phyloP scores from a whole-genome alignment of 2,888 invertebrate species.

The Allolobophora icterica region DNA sequence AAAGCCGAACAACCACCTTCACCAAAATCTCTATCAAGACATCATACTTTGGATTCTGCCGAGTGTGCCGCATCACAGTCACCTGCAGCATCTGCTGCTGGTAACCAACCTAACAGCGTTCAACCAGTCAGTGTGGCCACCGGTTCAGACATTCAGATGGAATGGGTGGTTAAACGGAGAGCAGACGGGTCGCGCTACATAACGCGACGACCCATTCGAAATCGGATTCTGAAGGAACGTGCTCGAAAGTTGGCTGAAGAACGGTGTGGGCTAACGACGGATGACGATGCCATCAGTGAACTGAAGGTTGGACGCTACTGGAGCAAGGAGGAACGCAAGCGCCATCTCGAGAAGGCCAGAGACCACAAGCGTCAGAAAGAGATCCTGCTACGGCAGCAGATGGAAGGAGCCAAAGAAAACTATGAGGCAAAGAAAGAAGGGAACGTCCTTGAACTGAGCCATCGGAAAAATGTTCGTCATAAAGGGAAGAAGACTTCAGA shows the following conservation, averaged over 20 bases:
- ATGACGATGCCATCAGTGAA: constrained; percentile 80
- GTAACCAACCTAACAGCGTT: background rate
- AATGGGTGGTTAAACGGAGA: constrained; percentile 79
- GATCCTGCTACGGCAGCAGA: background rate
- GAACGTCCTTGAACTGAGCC: background rate
- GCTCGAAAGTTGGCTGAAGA: constrained; percentile 74
- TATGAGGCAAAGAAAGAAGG: background rate
- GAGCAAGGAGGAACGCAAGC: constrained; percentile 78
- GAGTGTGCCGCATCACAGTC: background rate
- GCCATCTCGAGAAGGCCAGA: constrained; percentile 75
- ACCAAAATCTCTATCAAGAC: background rate
- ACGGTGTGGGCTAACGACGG: constrained; percentile 75
- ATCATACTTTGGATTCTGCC: background rate
- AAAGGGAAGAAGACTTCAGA: background rate
- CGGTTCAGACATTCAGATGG: constrained; percentile 55
- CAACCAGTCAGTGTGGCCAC: background rate
- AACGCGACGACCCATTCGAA: constrained; percentile 75
- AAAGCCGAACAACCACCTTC: background rate
- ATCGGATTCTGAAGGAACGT: constrained; percentile 74
- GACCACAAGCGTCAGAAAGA: constrained; percentile 69
- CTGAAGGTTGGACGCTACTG: constrained; percentile 79
- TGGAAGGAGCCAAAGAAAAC: constrained; percentile 17
- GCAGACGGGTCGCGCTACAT: constrained; percentile 80
- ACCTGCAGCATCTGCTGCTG: background rate
- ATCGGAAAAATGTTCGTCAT: background rate